These are phyloP conservation scores for Peromyscus eremicus DNA, from an alignment of 2,797 vertebrate genomes.

Conservation along the genomic window DNA sequence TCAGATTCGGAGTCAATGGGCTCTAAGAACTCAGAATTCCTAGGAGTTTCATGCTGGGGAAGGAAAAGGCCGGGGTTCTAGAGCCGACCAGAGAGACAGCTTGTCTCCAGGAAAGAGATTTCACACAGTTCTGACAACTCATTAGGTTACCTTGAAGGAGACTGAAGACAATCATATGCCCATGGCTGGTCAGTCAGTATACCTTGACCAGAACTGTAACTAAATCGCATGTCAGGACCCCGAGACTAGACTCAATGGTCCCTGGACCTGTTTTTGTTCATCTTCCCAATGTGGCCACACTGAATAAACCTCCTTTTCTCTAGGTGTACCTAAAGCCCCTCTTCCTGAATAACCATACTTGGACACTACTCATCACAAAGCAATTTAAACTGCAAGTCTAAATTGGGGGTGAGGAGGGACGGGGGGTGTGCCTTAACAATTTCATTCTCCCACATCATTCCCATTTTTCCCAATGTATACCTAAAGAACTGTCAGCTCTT, in stretches of 20 bases:
- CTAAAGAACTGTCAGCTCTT: constrained; percentile 11
- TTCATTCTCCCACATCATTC: not conserved
- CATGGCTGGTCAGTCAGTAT: not conserved
- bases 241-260: not conserved
- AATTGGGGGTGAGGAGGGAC: not conserved
- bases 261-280: not conserved
- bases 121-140: not conserved
- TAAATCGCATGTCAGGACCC: not conserved
- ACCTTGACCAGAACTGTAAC: not conserved
- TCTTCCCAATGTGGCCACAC: not conserved
- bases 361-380: not conserved
- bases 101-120: not conserved
- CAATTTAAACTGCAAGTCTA: constrained; percentile 38
- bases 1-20: not conserved
- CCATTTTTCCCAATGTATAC: not conserved
- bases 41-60: not conserved
- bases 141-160: not conserved
- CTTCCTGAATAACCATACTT: not conserved
- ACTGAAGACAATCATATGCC: not conserved
- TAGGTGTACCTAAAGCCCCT: not conserved
- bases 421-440: not conserved
- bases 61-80: not conserved
- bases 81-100: not conserved
- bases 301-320: no score
- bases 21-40: not conserved